Evolutionary conservation across 2,113 vertebrate species (phyloP).

Genomic region (Apodemus speciosus): DNA sequence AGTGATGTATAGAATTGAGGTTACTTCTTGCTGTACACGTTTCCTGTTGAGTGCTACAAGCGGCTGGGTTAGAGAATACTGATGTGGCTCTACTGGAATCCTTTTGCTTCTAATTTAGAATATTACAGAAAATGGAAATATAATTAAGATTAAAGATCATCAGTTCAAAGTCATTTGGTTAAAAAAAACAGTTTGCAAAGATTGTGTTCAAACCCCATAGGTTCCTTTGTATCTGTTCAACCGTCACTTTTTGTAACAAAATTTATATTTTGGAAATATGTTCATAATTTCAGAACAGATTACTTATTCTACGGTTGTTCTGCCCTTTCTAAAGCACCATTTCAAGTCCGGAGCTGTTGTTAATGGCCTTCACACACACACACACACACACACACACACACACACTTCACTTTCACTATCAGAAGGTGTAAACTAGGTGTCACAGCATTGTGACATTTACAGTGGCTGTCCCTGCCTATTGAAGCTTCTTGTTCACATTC

Average conservation of each 20-base stretch:
- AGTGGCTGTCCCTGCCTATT: not conserved
- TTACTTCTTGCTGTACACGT: conserved; percentile 44
- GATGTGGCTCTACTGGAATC: not conserved
- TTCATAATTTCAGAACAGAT: conserved; percentile 56
- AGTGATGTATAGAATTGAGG: not conserved
- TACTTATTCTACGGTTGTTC: conserved; percentile 55
- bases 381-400: no score
- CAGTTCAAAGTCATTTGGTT: conserved; percentile 73
- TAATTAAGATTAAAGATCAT: conserved; percentile 66
- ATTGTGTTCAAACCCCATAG: conserved; percentile 65
- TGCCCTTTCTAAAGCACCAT: conserved; percentile 52
- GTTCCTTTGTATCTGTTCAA: conserved; percentile 76
- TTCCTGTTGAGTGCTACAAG: conserved; percentile 22
- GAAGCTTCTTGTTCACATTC: not conserved
- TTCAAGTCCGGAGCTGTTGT: conserved; percentile 55
- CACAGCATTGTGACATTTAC: conserved; percentile 19
- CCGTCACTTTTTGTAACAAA: conserved; percentile 76
- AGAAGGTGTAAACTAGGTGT: conserved; percentile 26
- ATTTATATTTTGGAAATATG: conserved; percentile 76
- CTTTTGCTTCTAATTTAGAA: conserved; percentile 65
- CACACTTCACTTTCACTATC: conserved; percentile 16
- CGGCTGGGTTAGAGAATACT: conserved; percentile 55
- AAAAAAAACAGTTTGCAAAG: conserved; percentile 74
- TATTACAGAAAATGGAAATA: conserved; percentile 67
- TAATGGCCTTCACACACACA: conserved; percentile 23